phyloP scores from a whole-genome alignment of 2,888 invertebrate genomes.

The Pterostichus niger region DNA sequence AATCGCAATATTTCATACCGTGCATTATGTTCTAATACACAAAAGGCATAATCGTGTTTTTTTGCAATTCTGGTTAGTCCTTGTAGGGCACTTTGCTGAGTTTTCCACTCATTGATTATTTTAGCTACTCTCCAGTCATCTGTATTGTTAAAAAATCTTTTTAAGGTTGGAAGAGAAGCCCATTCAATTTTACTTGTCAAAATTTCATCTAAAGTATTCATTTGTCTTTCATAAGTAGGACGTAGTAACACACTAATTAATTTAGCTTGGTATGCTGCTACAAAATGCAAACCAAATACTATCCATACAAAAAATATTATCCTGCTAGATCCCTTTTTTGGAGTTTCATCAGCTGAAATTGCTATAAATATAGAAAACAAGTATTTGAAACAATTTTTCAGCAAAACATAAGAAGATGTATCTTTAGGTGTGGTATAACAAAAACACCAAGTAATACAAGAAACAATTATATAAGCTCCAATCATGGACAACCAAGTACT shows the following conservation, averaged over 20 bases:
- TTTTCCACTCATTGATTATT: slow-evolving; percentile 62
- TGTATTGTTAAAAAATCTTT: slow-evolving; percentile 69
- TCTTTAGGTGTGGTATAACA: slow-evolving; percentile 59
- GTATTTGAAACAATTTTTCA: slow-evolving; percentile 68
- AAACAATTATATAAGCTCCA: slow-evolving; percentile 72
- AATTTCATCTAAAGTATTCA: slow-evolving; percentile 70
- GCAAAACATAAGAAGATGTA: slow-evolving; percentile 62
- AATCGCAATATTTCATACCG: slow-evolving; percentile 71
- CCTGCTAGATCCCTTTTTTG: slow-evolving; percentile 69
- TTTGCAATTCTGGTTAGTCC: slow-evolving; percentile 71
- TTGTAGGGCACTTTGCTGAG: slow-evolving; percentile 69
- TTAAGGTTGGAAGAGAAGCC: slow-evolving; percentile 69
- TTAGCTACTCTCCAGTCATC: slow-evolving; percentile 65
- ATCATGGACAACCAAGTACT: slow-evolving; percentile 78
- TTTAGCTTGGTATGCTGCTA: slow-evolving; percentile 71
- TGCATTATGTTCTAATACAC: slow-evolving; percentile 71
- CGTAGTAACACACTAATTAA: slow-evolving; percentile 73
- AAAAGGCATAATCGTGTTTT: slow-evolving; percentile 69
- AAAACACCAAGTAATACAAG: slow-evolving; percentile 66
- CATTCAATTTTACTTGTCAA: slow-evolving; percentile 70
- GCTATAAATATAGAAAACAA: slow-evolving; percentile 70
- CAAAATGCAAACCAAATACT: slow-evolving; percentile 70
- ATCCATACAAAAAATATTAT: slow-evolving; percentile 70
- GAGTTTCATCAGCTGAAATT: slow-evolving; percentile 69
- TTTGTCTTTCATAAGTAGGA: slow-evolving; percentile 70